Base-by-base conservation (phyloP, 2,113 vertebrate species). In the Vicugna pacos region DNA sequence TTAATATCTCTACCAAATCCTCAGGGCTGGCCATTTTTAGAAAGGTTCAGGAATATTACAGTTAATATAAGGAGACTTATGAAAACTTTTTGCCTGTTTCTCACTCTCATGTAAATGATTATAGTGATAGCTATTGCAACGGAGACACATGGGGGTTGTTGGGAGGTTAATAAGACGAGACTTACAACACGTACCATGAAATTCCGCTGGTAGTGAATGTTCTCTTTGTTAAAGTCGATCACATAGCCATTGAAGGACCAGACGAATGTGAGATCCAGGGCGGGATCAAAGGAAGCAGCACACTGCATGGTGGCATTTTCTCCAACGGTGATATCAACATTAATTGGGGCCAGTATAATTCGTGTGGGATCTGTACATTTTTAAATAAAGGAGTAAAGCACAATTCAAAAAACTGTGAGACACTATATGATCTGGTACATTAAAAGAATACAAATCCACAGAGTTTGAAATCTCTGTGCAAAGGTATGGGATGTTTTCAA, bases 231-330 rank as follows among this genome's bases (percentile, higher is more conserved):
- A 79, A 99, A 98, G 98, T 99, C 99, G 70, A 99, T 99, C 96
- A 99, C 98, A 46, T 98, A 99, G 90, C 99, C 99, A 69, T 99
- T 99, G 87, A 99, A 98, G 89, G 99, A 99, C 99, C 99, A 99
- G 96, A 99, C 98, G 97, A 99, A 99, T 12, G 99, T 99, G 97
- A 99, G 99, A 97, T 99, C 99, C 96, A 99, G 97, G 13, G 98
- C 97, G 6, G 98, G 94, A 97, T 99, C 99, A 69, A 99, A 99
- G 75, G 99, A 99, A 0, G 99, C 99, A 2, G 98, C 99, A 32
- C 99, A 99, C 58, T 99, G 99, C 99, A 99, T 99, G 70, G 98
- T 98, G 80, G 99, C 98, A 32, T 99, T 99, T 97, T 99, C 99
- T n/a, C 99, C 99, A 90, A 99, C 99, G 8, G 99, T 99, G 95